Base-by-base conservation (phyloP, 2,113 vertebrate genomes). In the Orientallactaga bullata region DNA sequence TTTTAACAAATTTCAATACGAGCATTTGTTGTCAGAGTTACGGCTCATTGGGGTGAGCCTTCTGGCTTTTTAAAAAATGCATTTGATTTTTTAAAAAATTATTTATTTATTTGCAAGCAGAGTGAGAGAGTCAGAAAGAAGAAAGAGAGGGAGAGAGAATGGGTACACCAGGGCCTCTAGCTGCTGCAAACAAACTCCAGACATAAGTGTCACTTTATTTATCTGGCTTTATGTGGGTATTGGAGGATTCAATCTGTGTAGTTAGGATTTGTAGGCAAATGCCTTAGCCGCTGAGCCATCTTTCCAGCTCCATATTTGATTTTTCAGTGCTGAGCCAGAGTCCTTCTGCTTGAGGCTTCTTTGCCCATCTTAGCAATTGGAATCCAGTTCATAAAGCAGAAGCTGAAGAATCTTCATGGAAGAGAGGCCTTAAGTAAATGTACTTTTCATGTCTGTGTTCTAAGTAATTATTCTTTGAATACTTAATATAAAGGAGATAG, bases 11-110 rank as follows among this genome's bases (percentile, higher is more conserved):
- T 95, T 96, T 91, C 73, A 89, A 4, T 85, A 69, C 66, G 30
- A 85, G 28, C 42, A 26, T 86, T 35, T 71, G 68, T n/a, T 95
- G 39, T 74, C 55, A 68, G 8, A 84, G 63, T 79, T 91, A 35
- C 8, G 58, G 68, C 72, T 90, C 88, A 82, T 47, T 87, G 88
- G 66, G 55, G 28, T 85, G 12, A 82, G 28, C 83, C 83, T 90
- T 88, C 66, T 86, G 30, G 12, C 85, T 95, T 96, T 89, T 47
- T 15, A 55, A 17, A 81, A 93, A 85, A 71, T 30, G 17, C 3
- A 24, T 42, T 91, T 97, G 77, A 79, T 93, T 96, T 95, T 82
- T 47, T n/a, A n/a, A n/a, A n/a, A n/a, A n/a, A n/a, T n/a, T 47
- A 47, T 47, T 5, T 47, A 47, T 47, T 5, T 47, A 47, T 47